Conservation (phyloP, 2,113 vertebrate genomes). For the Emydocephalus ijimae region DNA sequence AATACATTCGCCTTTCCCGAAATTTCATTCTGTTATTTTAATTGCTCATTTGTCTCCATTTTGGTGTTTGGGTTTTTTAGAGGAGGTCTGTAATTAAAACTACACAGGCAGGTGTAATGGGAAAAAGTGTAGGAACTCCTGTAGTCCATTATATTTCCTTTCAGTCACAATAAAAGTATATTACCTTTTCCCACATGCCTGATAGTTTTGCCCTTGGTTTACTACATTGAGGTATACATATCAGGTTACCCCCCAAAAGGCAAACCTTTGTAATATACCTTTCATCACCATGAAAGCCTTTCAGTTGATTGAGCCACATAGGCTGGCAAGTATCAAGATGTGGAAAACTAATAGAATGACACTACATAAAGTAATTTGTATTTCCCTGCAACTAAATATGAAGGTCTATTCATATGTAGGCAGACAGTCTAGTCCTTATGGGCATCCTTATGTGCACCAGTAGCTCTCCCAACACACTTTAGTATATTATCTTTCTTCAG, state of each 20-base stretch:
- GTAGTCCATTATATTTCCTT: not conserved
- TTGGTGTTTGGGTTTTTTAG: not conserved
- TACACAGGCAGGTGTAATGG: not conserved
- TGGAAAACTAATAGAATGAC: not conserved
- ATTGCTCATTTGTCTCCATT: not conserved
- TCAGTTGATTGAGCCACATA: not conserved
- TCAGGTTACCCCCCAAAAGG: not conserved
- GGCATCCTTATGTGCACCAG: not conserved
- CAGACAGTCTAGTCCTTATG: not conserved
- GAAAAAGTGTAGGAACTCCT: not conserved
- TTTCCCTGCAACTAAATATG: not conserved
- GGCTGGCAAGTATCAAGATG: not conserved
- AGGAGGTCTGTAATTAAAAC: not conserved
- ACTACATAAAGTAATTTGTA: not conserved
- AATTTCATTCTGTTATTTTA: not conserved
- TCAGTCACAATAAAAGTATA: not conserved
- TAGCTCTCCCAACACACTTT: not conserved
- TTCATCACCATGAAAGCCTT: not conserved
- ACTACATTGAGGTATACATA: not conserved
- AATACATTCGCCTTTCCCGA: not conserved
- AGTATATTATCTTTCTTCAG: not conserved
- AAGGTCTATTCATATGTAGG: not conserved
- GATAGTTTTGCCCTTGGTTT: not conserved
- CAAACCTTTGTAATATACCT: not conserved
- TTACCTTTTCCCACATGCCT: not conserved